Evolutionary conservation across 2,113 vertebrate genomes (phyloP), one percentile per base, ranked within the genome.

Genomic region (Neolamprologus modestus): DNA sequence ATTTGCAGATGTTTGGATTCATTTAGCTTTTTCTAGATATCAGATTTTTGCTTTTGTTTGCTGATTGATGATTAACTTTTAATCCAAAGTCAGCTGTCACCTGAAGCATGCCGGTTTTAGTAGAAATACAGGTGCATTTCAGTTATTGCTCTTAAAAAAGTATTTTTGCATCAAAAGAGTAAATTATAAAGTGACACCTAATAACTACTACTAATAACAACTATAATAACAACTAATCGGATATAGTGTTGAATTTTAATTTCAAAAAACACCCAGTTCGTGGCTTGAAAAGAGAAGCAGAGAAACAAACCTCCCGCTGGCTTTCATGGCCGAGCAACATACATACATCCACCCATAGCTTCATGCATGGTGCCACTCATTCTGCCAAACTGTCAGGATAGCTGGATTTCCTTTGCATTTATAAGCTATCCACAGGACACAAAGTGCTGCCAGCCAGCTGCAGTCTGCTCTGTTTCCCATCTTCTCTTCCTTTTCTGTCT

Each of bases 371-470:
- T 82, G 81, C 84, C 47, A 17, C 80, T 83, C 11, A 6, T 26
- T 88, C 81, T 92, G 84, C 89, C 90, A 93, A 90, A 71, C 90
- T 89, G 83, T 90, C 84, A 93, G 84, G 82, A 78, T 47, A 83
- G 54, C 85, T 76, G 78, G 19, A 12, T 85, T 87, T 90, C 59
- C 84, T 83, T 89, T 89, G 89, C 88, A 92, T 93, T 93, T 40
- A 88, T 90, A 84, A 85, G 90, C 86, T 40, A 73, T 87, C 85
- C 86, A 83, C 83, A 87, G 92, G 86, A 91, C 87, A 85, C 83
- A 94, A 86, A 92, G 84, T 83, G 85, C 86, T 90, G 90, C 88
- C 91, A 94, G 71, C 81, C 79, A 90, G 88, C 89, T 92, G 91
- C 14, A 87, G 82, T 79, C 81, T 87, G 59, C 88, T 91, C 84